Evolutionary conservation across 2,888 invertebrate species (phyloP), one percentile per base, ranked within the genome.

Genomic region (Drosophila ezoana): DNA sequence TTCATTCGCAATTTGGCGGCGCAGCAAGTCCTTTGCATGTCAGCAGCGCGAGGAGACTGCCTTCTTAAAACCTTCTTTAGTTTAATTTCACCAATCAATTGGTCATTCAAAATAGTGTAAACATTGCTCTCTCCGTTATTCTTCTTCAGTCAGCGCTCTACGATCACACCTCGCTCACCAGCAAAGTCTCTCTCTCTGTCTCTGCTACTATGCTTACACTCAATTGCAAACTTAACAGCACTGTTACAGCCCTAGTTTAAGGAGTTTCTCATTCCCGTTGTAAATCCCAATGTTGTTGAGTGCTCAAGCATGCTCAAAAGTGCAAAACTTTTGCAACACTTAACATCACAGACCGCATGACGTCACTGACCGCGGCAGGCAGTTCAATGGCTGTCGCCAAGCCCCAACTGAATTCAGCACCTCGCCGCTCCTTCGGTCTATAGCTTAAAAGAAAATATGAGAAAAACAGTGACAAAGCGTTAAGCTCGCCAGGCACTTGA

Each of bases 351-450:
- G 18, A 51, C 32, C 14, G 41, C 33, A 41, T 72, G 67, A 75
- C 75, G 75, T 76, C 72, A 75, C 63, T 63, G 72, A 76, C 67
- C 72, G 67, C 47, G 41, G 23, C 20, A 44, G 35, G 16, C 44
- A 58, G 68, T 68, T 72, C 62, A 62, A 72, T 73, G 69, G 33
- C 62, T 60, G 65, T 48, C 47, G 38, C 23, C 56, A 18, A 49
- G n/a, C 37, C 20, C 16, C n/a, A 28, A 33, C 35, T 14, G 8
- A 16, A 18, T 23, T 20, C 16, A 13, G 10, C 20, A 8, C 28
- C 28, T 32, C 13, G 35, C 16, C n/a, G 38, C 35, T 37, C 28
- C 43, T 16, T 33, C 28, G 10, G 14, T 41, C 10, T 11, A 43
- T 20, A 20, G 28, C 8, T 28, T 28, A 8, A 40, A 40, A 8